Evolutionary conservation across 1,140 invertebrate genomes (phyloP).

Genomic region (Odontomachus brunneus): DNA sequence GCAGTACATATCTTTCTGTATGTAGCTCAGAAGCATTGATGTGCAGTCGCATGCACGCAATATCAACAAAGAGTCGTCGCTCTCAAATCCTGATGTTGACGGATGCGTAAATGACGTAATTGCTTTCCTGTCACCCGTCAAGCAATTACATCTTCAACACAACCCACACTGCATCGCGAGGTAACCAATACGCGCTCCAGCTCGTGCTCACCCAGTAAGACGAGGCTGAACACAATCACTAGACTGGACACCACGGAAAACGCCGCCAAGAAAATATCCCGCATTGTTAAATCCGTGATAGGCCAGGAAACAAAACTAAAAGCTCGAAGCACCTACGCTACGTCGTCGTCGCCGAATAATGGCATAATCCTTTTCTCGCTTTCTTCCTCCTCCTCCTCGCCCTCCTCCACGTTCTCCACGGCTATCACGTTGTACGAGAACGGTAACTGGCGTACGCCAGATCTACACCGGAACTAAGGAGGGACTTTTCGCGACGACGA

Average conservation of each 20-base stretch:
- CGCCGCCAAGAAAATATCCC: constrained; percentile 84
- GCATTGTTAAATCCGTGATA: constrained; percentile 78
- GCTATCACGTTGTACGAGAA: constrained; percentile 2
- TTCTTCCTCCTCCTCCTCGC: neutral
- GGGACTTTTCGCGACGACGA: too few species aligned
- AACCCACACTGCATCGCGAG: too few species aligned
- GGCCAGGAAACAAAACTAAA: constrained; percentile 27
- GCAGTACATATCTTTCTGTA: too few species aligned
- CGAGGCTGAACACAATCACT: constrained; percentile 84
- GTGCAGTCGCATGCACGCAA: too few species aligned
- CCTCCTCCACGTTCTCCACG: neutral
- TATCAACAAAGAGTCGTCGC: too few species aligned
- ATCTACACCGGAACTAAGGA: too few species aligned
- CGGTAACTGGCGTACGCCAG: neutral
- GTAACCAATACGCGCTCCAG: too few species aligned
- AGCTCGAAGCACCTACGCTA: constrained; percentile 28
- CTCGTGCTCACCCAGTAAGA: constrained; percentile 84
- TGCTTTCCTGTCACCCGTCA: too few species aligned
- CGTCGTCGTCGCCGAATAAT: constrained; percentile 1
- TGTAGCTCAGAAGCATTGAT: too few species aligned
- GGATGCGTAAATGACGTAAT: too few species aligned
- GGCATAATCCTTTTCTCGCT: constrained; percentile 51
- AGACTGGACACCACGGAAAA: constrained; percentile 84
- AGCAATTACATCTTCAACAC: constrained; percentile 15
- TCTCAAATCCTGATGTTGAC: too few species aligned